phyloP scores from a whole-genome alignment of 2,113 vertebrate species.

The Leucoraja erinaceus region DNA sequence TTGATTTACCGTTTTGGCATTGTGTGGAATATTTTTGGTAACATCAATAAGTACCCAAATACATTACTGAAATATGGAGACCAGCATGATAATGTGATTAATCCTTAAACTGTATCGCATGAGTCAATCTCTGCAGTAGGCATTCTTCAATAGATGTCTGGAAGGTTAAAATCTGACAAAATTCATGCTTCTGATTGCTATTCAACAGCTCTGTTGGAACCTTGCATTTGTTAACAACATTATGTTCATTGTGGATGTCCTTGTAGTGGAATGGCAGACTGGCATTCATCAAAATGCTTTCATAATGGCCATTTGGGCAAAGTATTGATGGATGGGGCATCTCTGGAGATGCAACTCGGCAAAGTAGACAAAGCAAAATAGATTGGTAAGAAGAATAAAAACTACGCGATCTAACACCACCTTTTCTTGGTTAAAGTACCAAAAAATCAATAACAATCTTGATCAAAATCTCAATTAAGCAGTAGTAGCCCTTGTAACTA shows the following conservation, averaged over 20 bases:
- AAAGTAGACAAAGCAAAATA: background rate
- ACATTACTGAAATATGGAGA: background rate
- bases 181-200: background rate
- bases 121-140: background rate
- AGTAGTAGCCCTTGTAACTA: background rate
- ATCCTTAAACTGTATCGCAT: background rate
- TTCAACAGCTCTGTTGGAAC: background rate
- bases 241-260: background rate
- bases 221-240: background rate
- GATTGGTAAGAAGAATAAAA: background rate
- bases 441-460: background rate
- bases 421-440: background rate
- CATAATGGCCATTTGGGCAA: background rate
- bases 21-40: background rate
- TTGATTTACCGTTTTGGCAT: slow-evolving; percentile 1
- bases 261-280: background rate
- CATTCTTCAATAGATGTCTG: background rate
- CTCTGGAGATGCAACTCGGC: background rate
- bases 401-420: no score
- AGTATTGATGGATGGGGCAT: background rate
- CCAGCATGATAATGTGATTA: background rate
- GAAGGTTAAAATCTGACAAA: background rate
- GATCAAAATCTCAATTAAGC: no score
- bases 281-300: background rate
- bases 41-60: background rate